phyloP scores from a whole-genome alignment of 1,140 invertebrate genomes.

The Drosophila azteca region DNA sequence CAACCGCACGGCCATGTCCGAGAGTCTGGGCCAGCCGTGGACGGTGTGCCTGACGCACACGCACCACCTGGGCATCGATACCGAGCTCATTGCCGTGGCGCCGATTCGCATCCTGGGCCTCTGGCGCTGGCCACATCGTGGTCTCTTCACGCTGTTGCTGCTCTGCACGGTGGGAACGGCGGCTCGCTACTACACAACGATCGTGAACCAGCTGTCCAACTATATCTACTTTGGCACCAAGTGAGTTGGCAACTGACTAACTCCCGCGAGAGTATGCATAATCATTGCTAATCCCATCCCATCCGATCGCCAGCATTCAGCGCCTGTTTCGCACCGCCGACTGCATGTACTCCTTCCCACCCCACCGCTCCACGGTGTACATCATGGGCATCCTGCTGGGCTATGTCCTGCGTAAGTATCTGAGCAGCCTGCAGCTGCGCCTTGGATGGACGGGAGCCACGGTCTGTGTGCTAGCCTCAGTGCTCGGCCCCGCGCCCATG shows the following conservation, averaged over 20 bases:
- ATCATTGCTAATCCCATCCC: not conserved
- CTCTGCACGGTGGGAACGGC: slow-evolving; percentile 86
- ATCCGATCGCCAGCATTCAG: slow-evolving; percentile 85
- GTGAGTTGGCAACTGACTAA: slow-evolving; percentile 84
- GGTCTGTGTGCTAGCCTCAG: slow-evolving; percentile 85
- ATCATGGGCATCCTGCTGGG: slow-evolving; percentile 88
- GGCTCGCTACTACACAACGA: slow-evolving; percentile 86
- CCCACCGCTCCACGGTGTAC: slow-evolving; percentile 89
- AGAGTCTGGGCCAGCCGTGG: slow-evolving; percentile 86
- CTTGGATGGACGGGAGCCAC: slow-evolving; percentile 85
- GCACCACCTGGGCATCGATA: slow-evolving; percentile 92
- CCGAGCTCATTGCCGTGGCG: slow-evolving; percentile 90
- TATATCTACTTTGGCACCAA: slow-evolving; percentile 88
- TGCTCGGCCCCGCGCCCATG: slow-evolving; percentile 88
- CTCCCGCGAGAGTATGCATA: not conserved
- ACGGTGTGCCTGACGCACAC: slow-evolving; percentile 89
- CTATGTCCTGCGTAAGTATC: slow-evolving; percentile 85
- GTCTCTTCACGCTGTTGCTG: slow-evolving; percentile 83
- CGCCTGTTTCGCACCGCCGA: slow-evolving; percentile 89
- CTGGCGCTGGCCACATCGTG: slow-evolving; percentile 86
- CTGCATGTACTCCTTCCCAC: slow-evolving; percentile 89
- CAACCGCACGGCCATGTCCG: slow-evolving; percentile 87
- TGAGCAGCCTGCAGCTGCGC: slow-evolving; percentile 84
- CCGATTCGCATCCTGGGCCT: slow-evolving; percentile 88
- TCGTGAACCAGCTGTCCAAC: slow-evolving; percentile 86